phyloP scores from a whole-genome alignment of 2,888 invertebrate species.

The Notodromas monacha region DNA sequence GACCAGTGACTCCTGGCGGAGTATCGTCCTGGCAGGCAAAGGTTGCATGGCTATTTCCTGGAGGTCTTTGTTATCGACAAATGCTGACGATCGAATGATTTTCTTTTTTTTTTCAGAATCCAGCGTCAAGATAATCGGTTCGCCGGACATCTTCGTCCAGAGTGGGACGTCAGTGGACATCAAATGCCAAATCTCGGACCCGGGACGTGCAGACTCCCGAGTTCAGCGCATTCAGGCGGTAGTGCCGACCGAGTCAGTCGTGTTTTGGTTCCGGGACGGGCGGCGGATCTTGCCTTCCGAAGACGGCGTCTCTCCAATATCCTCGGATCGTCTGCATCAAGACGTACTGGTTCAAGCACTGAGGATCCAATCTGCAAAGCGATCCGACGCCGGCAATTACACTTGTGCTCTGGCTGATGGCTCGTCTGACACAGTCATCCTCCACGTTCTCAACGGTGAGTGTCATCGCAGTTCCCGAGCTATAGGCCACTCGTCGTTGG shows the following conservation, averaged over 20 bases:
- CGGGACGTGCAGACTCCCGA: background rate
- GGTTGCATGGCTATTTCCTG: too few relatives aligned
- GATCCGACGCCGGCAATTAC: background rate
- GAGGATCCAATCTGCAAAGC: background rate
- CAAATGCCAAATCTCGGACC: conserved; percentile 1
- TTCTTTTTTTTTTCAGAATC: conserved; percentile 4
- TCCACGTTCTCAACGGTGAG: background rate
- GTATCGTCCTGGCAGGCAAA: too few relatives aligned
- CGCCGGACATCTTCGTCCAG: background rate
- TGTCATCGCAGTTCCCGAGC: too few relatives aligned
- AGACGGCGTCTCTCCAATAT: background rate
- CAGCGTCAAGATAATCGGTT: background rate
- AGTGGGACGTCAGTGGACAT: background rate
- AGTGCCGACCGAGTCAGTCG: too few relatives aligned
- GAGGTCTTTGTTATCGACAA: too few relatives aligned
- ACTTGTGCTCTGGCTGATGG: background rate
- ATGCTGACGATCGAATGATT: too few relatives aligned
- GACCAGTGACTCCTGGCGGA: too few relatives aligned
- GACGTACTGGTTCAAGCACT: background rate
- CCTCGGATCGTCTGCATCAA: background rate
- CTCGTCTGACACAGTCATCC: background rate
- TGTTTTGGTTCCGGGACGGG: conserved; percentile 1
- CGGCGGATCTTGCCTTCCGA: background rate
- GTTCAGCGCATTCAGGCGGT: too few relatives aligned
- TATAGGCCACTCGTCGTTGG: too few relatives aligned